Evolutionary conservation across 2,888 invertebrate species (phyloP).

Genomic region (Teleogryllus oceanicus): DNA sequence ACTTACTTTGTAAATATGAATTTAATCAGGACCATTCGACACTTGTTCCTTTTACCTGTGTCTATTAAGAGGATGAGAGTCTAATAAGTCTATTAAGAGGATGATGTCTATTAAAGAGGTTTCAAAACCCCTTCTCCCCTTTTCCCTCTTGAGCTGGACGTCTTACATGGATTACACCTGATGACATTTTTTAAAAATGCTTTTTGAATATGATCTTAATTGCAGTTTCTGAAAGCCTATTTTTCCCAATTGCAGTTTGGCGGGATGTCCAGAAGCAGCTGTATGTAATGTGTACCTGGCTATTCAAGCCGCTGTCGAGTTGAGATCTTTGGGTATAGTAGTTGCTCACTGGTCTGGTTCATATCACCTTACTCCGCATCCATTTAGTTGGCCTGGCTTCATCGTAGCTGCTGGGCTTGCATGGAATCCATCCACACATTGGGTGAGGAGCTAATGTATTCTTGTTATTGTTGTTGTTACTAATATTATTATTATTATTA

Average conservation of each 20-base stretch:
- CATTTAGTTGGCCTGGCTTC: slow-evolving; percentile 59
- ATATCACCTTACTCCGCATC: slow-evolving; percentile 56
- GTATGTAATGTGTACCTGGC: slow-evolving; percentile 56
- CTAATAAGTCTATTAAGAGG: too few relatives aligned
- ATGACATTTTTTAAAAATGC: not conserved
- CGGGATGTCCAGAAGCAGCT: slow-evolving; percentile 59
- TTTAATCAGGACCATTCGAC: too few relatives aligned
- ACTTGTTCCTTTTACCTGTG: too few relatives aligned
- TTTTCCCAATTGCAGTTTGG: slow-evolving; percentile 46
- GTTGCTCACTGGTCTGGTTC: slow-evolving; percentile 59
- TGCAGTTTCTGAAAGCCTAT: not conserved
- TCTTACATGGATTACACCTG: too few relatives aligned
- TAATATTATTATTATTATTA: not conserved
- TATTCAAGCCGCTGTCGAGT: slow-evolving; percentile 51
- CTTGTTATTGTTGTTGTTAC: not conserved
- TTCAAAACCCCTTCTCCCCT: too few relatives aligned
- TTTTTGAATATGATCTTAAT: not conserved
- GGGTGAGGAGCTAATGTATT: slow-evolving; percentile 42
- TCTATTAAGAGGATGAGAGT: too few relatives aligned
- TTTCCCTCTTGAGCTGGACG: too few relatives aligned
- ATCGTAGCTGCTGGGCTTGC: slow-evolving; percentile 55
- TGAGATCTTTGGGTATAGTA: slow-evolving; percentile 53
- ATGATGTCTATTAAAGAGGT: too few relatives aligned
- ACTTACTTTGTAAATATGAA: too few relatives aligned
- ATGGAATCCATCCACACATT: slow-evolving; percentile 56